A percentile compares a stretch with the other conserved stretches of the same genome.
These are phyloP conservation scores for Orgyia antiqua DNA, from an alignment of 2,888 invertebrate genomes.

Conservation along the genomic window DNA sequence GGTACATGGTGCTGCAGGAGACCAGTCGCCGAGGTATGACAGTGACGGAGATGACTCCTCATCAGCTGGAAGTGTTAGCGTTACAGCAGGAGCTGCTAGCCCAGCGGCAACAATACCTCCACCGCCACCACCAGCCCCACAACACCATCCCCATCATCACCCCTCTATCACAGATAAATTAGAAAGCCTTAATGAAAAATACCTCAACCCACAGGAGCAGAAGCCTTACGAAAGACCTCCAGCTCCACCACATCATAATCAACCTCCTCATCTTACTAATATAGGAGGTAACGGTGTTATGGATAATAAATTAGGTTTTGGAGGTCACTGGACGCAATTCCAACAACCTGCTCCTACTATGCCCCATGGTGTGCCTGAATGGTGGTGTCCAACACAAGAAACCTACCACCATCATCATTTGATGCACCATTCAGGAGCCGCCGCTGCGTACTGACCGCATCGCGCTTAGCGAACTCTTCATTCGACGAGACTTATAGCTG, in stretches of 20 bases:
- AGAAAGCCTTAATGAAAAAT: conserved; percentile 73
- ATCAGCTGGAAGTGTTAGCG: conserved; percentile 86
- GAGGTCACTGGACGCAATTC: conserved; percentile 84
- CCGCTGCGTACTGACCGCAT: conserved; percentile 86
- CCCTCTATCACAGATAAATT: conserved; percentile 70
- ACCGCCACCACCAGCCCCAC: conserved; percentile 55
- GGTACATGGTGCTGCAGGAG: conserved; percentile 86
- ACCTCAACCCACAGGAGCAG: conserved; percentile 69
- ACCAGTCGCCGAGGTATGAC: conserved; percentile 87
- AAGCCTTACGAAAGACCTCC: conserved; percentile 86
- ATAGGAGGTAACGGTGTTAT: conserved; percentile 81
- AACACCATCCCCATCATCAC: conserved; percentile 59
- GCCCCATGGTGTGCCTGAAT: conserved; percentile 72
- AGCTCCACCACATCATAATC: conserved; percentile 55
- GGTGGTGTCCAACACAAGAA: conserved; percentile 73
- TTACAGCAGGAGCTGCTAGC: conserved; percentile 79
- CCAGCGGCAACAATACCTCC: conserved; percentile 64
- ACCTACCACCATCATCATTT: conserved; percentile 78
- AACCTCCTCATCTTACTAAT: conserved; percentile 58
- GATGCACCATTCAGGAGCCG: conserved; percentile 83
- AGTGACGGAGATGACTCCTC: conserved; percentile 94
- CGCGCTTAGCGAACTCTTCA: conserved; percentile 77
- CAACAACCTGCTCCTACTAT: conserved; percentile 84
- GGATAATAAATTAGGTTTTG: conserved; percentile 77
- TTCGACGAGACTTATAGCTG: conserved; percentile 41